Base-by-base conservation (phyloP, 2,888 invertebrate species). In the Melanostoma scalare region DNA sequence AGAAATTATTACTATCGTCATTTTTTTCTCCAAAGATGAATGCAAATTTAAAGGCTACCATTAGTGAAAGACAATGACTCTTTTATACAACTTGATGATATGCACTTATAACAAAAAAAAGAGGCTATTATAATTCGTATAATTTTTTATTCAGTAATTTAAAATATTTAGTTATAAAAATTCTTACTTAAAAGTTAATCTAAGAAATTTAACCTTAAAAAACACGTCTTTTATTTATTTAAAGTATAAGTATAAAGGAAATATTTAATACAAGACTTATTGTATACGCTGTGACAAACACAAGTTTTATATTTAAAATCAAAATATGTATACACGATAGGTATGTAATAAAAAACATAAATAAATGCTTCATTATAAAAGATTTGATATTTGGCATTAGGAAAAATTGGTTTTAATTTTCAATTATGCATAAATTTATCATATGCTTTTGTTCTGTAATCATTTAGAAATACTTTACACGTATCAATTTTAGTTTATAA, bases 371-470 rank as follows among this genome's bases (percentile, higher is more conserved):
- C 44, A 40, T 56, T 38, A 36, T 58, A 31, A 42, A 3, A 60
- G n/a, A 60, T 60, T 63, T 52, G 35, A 60, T 42, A 63, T 75
- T 79, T 74, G 67, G 77, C 74, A 44, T 73, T 48, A 63, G 68
- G 61, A 74, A 79, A 68, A 52, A 33, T 52, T 42, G 5, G 20
- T 50, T 52, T 72, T 55, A 31, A 30, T 40, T 31, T 55, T 55
- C 36, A 46, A 38, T 71, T 50, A 35, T 42, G 5, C 40, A 58
- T 75, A 48, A 9, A 56, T 55, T 52, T 46, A 53, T 53, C 53
- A 31, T 55, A 48, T 58, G 46, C 20, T 61, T 55, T 20, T 20
- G 20, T 20, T 20, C 20, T 20, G 20, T 20, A 20, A 33, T 48
- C 67, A 56, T 69, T 69, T 6, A 60, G 75, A 71, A 76, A 76